These are phyloP conservation scores for Alentia gelatinosa DNA, from an alignment of 2,888 invertebrate species.

Conservation along the genomic window DNA sequence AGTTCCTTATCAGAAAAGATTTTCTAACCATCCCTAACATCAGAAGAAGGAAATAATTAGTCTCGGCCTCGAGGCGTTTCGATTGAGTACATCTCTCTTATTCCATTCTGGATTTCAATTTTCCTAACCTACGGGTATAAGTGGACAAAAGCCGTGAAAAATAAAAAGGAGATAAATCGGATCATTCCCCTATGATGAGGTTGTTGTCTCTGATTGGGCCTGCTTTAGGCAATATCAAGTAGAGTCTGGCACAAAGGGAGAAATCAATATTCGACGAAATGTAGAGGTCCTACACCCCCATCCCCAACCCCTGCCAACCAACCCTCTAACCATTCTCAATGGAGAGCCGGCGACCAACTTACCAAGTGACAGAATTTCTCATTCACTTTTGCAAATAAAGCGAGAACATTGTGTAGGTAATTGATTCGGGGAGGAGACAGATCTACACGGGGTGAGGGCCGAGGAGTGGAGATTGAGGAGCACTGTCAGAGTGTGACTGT, in stretches of 20 bases:
- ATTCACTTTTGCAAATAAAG: constrained; percentile 7
- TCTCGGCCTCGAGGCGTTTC: not conserved
- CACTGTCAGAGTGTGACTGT: not conserved
- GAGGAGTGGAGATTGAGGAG: not conserved
- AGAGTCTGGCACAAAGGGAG: not conserved
- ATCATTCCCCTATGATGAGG: not conserved
- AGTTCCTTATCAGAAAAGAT: not conserved
- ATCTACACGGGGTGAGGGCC: not conserved
- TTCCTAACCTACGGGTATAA: not conserved
- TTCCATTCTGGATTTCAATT: not conserved
- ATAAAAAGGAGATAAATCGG: not conserved
- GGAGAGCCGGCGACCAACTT: not conserved
- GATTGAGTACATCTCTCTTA: not conserved
- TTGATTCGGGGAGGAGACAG: not conserved
- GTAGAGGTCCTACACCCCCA: not conserved
- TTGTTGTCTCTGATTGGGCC: not conserved
- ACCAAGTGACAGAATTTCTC: not conserved
- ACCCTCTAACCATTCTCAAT: not conserved
- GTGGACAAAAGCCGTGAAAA: not conserved
- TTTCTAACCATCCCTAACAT: not conserved
- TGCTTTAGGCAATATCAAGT: not conserved
- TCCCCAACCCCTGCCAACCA: not conserved
- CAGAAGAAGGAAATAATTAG: not conserved
- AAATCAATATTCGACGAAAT: not conserved
- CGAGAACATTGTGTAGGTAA: not conserved